These are phyloP conservation scores for Hartigia nigra DNA, from an alignment of 2,888 invertebrate species.

Conservation along the genomic window DNA sequence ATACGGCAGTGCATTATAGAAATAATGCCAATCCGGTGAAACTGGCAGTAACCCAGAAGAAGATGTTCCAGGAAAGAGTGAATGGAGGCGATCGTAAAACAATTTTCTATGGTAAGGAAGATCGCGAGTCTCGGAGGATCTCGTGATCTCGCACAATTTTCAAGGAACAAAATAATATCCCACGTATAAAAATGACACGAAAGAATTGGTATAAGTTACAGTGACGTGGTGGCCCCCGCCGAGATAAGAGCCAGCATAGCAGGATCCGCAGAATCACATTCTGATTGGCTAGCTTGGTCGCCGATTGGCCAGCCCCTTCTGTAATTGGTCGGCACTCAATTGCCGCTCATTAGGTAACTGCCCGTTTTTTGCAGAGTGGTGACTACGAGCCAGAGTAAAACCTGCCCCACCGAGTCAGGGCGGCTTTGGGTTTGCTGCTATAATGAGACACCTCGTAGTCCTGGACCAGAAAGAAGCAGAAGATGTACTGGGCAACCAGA, in stretches of 20 bases:
- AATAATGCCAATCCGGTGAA: background rate
- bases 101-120: background rate
- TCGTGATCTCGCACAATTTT: background rate
- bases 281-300: constrained; percentile 56
- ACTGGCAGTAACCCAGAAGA: background rate
- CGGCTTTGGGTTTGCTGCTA: constrained; percentile 12
- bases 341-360: constrained; percentile 60
- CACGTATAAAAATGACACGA: background rate
- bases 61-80: background rate
- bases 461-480: background rate
- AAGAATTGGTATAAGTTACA: background rate
- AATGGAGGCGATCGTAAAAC: background rate
- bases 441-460: constrained; percentile 29
- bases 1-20: background rate
- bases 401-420: constrained; percentile 13
- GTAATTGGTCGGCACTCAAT: constrained; percentile 63
- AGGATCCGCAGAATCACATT: constrained; percentile 20
- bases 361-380: constrained; percentile 48
- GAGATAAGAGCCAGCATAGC: background rate
- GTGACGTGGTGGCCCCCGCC: background rate
- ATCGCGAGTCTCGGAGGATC: background rate
- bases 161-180: background rate
- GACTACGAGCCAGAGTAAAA: constrained; percentile 34
- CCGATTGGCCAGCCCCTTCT: constrained; percentile 51
- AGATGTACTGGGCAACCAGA: background rate